Evolutionary conservation across 2,888 invertebrate genomes (phyloP).

Genomic region (Trisateles emortualis): DNA sequence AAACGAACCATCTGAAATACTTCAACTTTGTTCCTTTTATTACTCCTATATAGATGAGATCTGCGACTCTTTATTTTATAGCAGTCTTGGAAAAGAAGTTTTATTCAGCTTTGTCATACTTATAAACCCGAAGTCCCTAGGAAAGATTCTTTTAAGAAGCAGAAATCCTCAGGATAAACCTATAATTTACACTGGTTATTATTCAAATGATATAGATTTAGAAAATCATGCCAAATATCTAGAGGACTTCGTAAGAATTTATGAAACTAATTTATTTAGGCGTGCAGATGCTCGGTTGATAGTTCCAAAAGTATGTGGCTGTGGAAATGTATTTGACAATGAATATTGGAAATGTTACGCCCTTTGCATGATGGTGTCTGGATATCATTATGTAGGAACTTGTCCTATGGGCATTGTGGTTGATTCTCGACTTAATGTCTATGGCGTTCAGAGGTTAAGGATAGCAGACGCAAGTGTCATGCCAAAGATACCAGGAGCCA

Average conservation of each 20-base stretch:
- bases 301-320: conserved; percentile 34
- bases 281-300: conserved; percentile 58
- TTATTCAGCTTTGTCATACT: conserved; percentile 33
- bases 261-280: conserved; percentile 70
- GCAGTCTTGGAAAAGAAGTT: conserved; percentile 30
- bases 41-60: conserved; percentile 42
- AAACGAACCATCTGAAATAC: conserved; percentile 24
- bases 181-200: conserved; percentile 86
- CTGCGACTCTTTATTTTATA: conserved; percentile 41
- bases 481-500: conserved; percentile 84
- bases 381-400: conserved; percentile 90
- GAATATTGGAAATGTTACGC: conserved; percentile 90
- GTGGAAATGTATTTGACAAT: conserved; percentile 67
- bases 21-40: conserved; percentile 40
- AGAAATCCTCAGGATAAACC: conserved; percentile 85
- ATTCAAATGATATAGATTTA: conserved; percentile 81
- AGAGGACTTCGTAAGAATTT: conserved; percentile 58
- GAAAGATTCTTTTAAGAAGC: conserved; percentile 82
- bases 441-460: conserved; percentile 35
- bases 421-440: conserved; percentile 29
- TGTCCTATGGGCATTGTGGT: conserved; percentile 59
- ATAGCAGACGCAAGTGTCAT: conserved; percentile 62
- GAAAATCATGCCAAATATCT: conserved; percentile 69
- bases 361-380: conserved; percentile 88
- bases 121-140: conserved; percentile 79